phyloP scores from a whole-genome alignment of 2,797 vertebrate genomes.

The Capromys pilorides region DNA sequence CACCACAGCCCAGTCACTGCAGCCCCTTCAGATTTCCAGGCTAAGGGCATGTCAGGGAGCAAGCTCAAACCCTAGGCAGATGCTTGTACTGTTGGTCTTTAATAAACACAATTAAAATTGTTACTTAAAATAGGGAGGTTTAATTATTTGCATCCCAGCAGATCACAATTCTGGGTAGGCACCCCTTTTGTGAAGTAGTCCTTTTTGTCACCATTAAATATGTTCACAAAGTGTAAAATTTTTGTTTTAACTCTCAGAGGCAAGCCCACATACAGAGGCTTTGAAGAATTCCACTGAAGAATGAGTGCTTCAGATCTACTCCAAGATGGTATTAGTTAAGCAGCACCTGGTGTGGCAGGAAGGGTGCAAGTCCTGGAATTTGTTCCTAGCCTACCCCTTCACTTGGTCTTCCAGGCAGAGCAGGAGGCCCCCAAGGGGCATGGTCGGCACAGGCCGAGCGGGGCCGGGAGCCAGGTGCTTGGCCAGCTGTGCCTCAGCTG shows the following conservation, averaged over 20 bases:
- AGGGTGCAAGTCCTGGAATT: conserved; percentile 48
- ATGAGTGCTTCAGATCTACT: conserved; percentile 21
- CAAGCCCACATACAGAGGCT: not conserved
- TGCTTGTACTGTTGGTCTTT: not conserved
- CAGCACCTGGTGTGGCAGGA: conserved; percentile 28
- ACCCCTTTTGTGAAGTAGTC: not conserved
- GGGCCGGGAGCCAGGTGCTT: not conserved
- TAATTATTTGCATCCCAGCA: conserved; percentile 23
- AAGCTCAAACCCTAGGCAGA: not conserved
- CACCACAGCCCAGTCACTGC: not conserved
- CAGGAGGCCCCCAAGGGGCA: rapidly evolving
- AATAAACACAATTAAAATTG: not conserved
- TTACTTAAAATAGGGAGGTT: not conserved
- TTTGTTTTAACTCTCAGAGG: not conserved
- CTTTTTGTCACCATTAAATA: conserved; percentile 30
- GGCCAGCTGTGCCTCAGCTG: conserved; percentile 55
- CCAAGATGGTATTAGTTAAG: not conserved
- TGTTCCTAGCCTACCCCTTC: not conserved
- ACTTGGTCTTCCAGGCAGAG: not conserved
- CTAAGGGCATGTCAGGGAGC: not conserved
- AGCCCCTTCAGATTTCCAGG: not conserved
- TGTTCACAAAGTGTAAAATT: not conserved
- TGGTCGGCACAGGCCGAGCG: rapidly evolving
- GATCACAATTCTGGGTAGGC: not conserved
- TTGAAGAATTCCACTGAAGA: conserved; percentile 68